Percentiles rank a stretch among this genome's conserved stretches.
Evolutionary conservation across 2,888 invertebrate species (phyloP).

Genomic region (Hemaris fuciformis): DNA sequence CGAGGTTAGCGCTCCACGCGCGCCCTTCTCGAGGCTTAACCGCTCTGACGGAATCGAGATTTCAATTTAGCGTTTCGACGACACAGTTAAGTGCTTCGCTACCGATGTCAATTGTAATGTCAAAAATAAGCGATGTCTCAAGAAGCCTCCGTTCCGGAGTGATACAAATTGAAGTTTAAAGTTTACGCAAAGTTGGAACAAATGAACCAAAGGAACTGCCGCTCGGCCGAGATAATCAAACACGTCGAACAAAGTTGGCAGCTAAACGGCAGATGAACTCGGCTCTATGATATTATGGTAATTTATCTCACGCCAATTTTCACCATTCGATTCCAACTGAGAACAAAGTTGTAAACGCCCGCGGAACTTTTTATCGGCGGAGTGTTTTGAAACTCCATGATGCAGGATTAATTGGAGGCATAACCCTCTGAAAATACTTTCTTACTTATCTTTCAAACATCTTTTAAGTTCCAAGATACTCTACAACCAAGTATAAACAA

Average conservation of each 20-base stretch:
- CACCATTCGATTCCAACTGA: constrained; percentile 63
- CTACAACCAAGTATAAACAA: constrained; percentile 31
- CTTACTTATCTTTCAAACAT: constrained; percentile 38
- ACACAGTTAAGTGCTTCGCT: constrained; percentile 39
- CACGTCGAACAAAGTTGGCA: constrained; percentile 61
- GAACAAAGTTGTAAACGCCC: constrained; percentile 57
- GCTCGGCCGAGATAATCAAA: constrained; percentile 71
- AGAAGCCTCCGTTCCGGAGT: constrained; percentile 18
- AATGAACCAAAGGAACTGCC: constrained; percentile 72
- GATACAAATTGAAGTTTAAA: constrained; percentile 48
- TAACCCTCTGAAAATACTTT: constrained; percentile 26
- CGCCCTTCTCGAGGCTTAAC: constrained; percentile 63
- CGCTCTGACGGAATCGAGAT: constrained; percentile 49
- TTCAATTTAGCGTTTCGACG: constrained; percentile 62
- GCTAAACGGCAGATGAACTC: constrained; percentile 79
- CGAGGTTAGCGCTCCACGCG: constrained; percentile 84
- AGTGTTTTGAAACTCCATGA: constrained; percentile 30
- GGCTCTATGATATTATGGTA: constrained; percentile 73
- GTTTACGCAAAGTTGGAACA: constrained; percentile 46
- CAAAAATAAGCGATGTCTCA: not conserved
- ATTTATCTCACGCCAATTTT: constrained; percentile 77
- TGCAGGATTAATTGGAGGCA: constrained; percentile 46
- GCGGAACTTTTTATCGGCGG: constrained; percentile 51
- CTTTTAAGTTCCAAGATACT: constrained; percentile 43
- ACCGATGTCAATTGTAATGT: not conserved